These are phyloP conservation scores for Gerris buenoi DNA, from an alignment of 1,140 invertebrate genomes.

Conservation along the genomic window DNA sequence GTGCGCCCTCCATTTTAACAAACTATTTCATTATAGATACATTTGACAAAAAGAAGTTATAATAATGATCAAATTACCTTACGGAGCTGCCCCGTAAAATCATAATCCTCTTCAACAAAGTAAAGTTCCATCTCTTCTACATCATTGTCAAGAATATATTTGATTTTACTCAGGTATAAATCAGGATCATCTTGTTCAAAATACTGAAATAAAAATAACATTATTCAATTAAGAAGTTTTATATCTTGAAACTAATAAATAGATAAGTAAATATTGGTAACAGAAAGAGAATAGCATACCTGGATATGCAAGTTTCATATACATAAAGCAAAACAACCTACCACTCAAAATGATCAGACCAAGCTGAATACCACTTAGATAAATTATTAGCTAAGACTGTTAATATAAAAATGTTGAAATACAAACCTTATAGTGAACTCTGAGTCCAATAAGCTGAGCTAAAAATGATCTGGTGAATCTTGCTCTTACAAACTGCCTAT, in stretches of 20 bases:
- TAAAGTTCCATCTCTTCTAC: slow-evolving; percentile 70
- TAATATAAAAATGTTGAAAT: slow-evolving; percentile 74
- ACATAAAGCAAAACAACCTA: too few relatives aligned
- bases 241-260: too few relatives aligned
- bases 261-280: too few relatives aligned
- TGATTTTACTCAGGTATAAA: slow-evolving; percentile 78
- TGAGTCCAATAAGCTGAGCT: slow-evolving; percentile 80
- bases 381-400: too few relatives aligned
- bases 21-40: too few relatives aligned
- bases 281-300: neutral
- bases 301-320: too few relatives aligned
- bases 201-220: slow-evolving; percentile 43
- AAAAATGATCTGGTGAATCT: slow-evolving; percentile 84
- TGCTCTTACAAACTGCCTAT: slow-evolving; percentile 76
- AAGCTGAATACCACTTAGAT: too few relatives aligned
- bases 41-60: too few relatives aligned
- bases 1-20: too few relatives aligned
- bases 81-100: slow-evolving; percentile 53
- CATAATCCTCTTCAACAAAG: slow-evolving; percentile 81
- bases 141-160: slow-evolving; percentile 81
- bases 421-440: slow-evolving; percentile 70
- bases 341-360: too few relatives aligned
- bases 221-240: too few relatives aligned
- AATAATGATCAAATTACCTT: slow-evolving; percentile 33
- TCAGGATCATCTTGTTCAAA: slow-evolving; percentile 93